Conservation (phyloP, 2,888 invertebrate species). For the Reticulitermes lucifugus region DNA sequence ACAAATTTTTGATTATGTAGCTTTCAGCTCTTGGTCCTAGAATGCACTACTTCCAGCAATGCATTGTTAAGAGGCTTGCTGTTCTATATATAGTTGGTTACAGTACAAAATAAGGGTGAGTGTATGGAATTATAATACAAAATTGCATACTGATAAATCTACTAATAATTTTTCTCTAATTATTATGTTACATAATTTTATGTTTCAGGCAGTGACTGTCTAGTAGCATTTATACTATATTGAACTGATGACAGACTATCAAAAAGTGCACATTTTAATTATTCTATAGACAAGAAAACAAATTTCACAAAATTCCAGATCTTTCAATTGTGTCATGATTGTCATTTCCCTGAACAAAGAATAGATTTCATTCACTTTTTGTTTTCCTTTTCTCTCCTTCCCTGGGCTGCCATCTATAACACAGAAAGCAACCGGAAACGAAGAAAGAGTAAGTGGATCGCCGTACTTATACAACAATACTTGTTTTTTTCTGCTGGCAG, state of each 20-base stretch:
- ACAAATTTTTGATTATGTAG: not conserved
- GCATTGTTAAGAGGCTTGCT: not conserved
- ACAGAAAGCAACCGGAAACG: slow-evolving; percentile 73
- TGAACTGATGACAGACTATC: not conserved
- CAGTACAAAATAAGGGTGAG: not conserved
- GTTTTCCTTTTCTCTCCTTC: slow-evolving; percentile 51
- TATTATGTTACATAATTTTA: not conserved
- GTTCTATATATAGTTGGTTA: slow-evolving; percentile 3
- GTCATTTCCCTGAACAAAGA: not conserved
- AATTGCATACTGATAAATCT: no score
- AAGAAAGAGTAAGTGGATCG: slow-evolving; percentile 73
- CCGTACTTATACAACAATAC: slow-evolving; percentile 25
- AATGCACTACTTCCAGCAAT: not conserved
- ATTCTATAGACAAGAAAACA: not conserved
- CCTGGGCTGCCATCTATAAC: slow-evolving; percentile 49
- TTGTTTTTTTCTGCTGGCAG: slow-evolving; percentile 55
- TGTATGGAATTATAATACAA: not conserved
- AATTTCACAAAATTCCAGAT: not conserved
- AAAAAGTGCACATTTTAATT: not conserved
- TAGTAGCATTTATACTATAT: not conserved
- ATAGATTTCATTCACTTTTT: slow-evolving; percentile 42
- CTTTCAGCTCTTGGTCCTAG: not conserved
- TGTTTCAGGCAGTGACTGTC: not conserved
- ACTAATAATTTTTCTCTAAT: not conserved
- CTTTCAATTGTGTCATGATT: not conserved